Evolutionary conservation across 2,888 invertebrate species (phyloP), one percentile per base, ranked within the genome.

Genomic region (Tryphoninae sp.): DNA sequence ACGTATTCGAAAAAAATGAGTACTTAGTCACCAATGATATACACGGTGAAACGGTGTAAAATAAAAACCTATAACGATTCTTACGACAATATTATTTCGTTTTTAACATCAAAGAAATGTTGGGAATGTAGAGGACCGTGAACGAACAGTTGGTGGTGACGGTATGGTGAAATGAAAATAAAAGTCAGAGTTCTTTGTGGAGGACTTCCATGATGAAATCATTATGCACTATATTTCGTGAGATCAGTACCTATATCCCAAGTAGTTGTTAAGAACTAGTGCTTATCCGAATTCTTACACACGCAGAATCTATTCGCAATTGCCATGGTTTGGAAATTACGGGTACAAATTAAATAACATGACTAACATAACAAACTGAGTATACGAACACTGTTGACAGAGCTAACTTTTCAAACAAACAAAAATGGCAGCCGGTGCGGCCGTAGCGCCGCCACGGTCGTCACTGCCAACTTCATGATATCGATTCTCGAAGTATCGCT

Each of bases 21-120:
- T 53, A 42, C 23, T 16, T 42, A 45, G 40, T 58, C 74, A 13
- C 16, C 2, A 9, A n/a, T 23, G 13, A 53, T 22, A 40, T n/a
- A 26, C 33, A 61, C 49, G 59, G 22, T 53, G 23, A 23, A 74
- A 2, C 42, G 42, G 59, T 65, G 61, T 67, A 40, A 72, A 77
- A 53, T 58, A 79, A 74, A 72, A 22, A 19, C 51, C 13, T 13
- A 45, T 45, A 45, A 45, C 9, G 13, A 11, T 45, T 45, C 45
- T 9, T 45, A 45, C 13, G 45, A 13, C 9, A 11, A 13, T 45
- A 13, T 45, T 45, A 33, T 33, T 33, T 33, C 7, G 4, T 33
- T 33, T 33, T 33, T 6, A 33, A 33, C 33, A 33, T 33, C 33
- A 4, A 33, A 33, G 3, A 33, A 33, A 33, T 33, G 7, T 33